Conservation (phyloP, 1,140 invertebrate genomes). For the Caenorhabditis tropicalis region DNA sequence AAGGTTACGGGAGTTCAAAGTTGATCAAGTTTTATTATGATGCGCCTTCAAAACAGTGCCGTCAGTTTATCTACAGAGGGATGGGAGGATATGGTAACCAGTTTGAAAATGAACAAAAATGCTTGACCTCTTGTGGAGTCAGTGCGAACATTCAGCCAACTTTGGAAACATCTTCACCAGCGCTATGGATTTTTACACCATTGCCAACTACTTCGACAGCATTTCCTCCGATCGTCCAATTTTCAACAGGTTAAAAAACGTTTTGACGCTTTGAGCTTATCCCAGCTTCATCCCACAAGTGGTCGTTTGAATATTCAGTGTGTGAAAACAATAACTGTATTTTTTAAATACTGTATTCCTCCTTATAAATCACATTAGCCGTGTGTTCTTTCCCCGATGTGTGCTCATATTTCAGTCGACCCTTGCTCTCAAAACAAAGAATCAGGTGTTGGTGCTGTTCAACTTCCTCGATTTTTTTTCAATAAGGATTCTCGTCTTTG, state of each 20-base stretch:
- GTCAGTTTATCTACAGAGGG: constrained; percentile 54
- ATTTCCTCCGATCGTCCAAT: background rate
- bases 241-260: constrained; percentile 17
- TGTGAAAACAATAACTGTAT: background rate
- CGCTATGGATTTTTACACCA: background rate
- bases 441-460: constrained; percentile 60
- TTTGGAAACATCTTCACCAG: constrained; percentile 38
- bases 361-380: background rate
- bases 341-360: background rate
- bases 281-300: background rate
- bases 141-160: background rate
- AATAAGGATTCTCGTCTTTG: constrained; percentile 62
- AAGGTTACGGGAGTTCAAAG: constrained; percentile 48
- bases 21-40: constrained; percentile 58
- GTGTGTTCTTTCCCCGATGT: background rate
- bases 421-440: constrained; percentile 64
- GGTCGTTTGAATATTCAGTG: background rate
- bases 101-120: constrained; percentile 49
- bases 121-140: constrained; percentile 39
- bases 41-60: constrained; percentile 40
- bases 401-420: constrained; percentile 62
- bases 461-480: constrained; percentile 62
- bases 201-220: background rate
- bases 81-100: constrained; percentile 52
- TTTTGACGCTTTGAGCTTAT: background rate